These are phyloP conservation scores for Sminthopsis crassicaudata DNA, from an alignment of 2,113 vertebrate genomes.

Conservation along the genomic window DNA sequence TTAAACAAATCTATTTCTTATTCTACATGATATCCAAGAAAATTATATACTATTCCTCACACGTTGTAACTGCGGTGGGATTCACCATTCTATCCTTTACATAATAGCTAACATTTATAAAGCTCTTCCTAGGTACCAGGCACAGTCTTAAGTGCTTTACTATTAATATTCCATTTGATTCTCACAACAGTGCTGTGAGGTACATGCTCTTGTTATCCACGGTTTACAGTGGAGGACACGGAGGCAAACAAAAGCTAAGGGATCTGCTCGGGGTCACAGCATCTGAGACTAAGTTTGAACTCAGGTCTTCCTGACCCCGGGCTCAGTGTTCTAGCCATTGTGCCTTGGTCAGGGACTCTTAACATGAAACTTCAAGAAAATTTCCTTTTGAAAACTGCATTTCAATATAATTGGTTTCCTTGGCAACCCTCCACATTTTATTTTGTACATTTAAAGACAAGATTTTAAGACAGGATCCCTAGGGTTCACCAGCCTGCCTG, in stretches of 20 bases:
- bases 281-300: not conserved
- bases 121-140: not conserved
- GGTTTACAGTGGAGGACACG: not conserved
- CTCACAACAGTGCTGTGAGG: not conserved
- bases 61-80: not conserved
- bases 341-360: not conserved
- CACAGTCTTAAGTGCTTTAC: not conserved
- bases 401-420: not conserved
- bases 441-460: not conserved
- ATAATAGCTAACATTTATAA: not conserved
- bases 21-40: not conserved
- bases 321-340: not conserved
- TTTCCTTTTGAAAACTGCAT: not conserved
- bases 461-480: not conserved
- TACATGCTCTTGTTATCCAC: not conserved
- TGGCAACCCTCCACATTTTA: not conserved
- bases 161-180: not conserved
- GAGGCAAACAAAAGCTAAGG: not conserved
- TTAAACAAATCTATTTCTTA: not conserved
- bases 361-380: not conserved
- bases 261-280: not conserved
- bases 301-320: not conserved
- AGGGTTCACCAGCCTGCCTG: not conserved
- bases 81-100: not conserved
- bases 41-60: not conserved